Percentiles rank a stretch among this genome's conserved stretches.
phyloP scores from a whole-genome alignment of 2,113 vertebrate species.

The Vidua chalybeata region DNA sequence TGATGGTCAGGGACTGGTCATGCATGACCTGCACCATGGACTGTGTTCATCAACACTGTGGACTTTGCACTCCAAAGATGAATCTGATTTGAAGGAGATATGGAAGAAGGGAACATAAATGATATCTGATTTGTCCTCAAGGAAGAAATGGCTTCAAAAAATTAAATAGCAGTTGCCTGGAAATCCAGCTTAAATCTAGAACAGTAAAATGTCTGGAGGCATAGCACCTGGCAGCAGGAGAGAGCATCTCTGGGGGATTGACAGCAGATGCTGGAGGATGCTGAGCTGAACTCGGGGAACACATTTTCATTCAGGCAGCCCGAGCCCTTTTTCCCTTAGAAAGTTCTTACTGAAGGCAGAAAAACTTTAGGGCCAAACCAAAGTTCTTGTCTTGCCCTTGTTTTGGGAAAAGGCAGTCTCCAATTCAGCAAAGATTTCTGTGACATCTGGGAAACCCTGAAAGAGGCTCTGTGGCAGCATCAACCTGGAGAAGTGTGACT shows the following conservation, averaged over 20 bases:
- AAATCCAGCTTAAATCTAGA: constrained; percentile 23
- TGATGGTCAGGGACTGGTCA: not conserved
- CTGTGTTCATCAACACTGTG: rapidly evolving
- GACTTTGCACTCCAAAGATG: not conserved
- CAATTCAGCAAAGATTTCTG: not conserved
- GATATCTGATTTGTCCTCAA: not conserved
- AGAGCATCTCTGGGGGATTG: not conserved
- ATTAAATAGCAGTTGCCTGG: not conserved
- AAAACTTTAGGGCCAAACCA: not conserved
- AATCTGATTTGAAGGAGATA: not conserved
- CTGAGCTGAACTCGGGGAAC: not conserved
- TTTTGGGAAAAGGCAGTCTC: not conserved
- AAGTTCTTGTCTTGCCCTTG: not conserved
- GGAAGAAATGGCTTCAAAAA: not conserved
- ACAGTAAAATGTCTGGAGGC: constrained; percentile 17
- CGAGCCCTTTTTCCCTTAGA: not conserved
- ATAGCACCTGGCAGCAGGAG: constrained; percentile 7
- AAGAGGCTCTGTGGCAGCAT: rapidly evolving
- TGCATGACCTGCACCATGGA: rapidly evolving
- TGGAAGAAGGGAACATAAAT: not conserved
- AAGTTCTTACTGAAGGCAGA: not conserved
- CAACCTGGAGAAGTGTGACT: not conserved
- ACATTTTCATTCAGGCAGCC: not conserved
- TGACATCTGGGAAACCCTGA: not conserved
- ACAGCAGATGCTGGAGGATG: not conserved